Evolutionary conservation across 2,797 vertebrate species (phyloP).

Genomic region (Pampus argenteus): DNA sequence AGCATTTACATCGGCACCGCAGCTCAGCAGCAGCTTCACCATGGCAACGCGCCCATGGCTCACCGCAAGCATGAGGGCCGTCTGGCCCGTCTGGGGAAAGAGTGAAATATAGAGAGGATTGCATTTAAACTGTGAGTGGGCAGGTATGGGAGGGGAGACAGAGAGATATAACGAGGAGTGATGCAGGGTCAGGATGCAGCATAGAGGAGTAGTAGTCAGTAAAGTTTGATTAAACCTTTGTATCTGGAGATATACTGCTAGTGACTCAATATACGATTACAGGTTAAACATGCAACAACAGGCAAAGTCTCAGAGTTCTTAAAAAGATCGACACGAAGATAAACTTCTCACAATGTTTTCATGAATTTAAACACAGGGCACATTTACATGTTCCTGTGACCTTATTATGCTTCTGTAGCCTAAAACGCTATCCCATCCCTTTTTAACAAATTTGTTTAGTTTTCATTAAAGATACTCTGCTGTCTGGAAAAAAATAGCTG

Average conservation of each 20-base stretch:
- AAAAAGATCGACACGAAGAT: neutral
- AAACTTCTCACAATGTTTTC: neutral
- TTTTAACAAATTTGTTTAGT: neutral
- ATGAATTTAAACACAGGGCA: neutral
- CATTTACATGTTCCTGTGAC: constrained; percentile 4
- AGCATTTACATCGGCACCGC: constrained; percentile 89
- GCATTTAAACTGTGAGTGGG: constrained; percentile 34
- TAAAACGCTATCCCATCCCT: neutral
- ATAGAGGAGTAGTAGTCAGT: neutral
- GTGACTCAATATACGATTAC: neutral
- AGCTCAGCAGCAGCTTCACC: constrained; percentile 92
- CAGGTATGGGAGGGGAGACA: constrained; percentile 1
- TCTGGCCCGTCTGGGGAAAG: constrained; percentile 88
- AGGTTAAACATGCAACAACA: neutral
- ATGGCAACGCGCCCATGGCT: constrained; percentile 94
- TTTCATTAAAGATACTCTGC: constrained; percentile 7
- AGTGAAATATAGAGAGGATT: constrained; percentile 39
- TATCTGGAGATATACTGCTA: neutral
- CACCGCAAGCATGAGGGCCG: constrained; percentile 94
- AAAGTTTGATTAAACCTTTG: neutral
- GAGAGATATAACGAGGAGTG: constrained; percentile 1
- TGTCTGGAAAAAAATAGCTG: constrained; percentile 8
- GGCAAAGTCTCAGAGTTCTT: neutral
- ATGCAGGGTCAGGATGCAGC: neutral
- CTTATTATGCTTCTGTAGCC: neutral